Percentiles rank a stretch among this genome's conserved stretches.
Conservation (phyloP, 2,113 vertebrate genomes). For the Lycocorax pyrrhopterus region DNA sequence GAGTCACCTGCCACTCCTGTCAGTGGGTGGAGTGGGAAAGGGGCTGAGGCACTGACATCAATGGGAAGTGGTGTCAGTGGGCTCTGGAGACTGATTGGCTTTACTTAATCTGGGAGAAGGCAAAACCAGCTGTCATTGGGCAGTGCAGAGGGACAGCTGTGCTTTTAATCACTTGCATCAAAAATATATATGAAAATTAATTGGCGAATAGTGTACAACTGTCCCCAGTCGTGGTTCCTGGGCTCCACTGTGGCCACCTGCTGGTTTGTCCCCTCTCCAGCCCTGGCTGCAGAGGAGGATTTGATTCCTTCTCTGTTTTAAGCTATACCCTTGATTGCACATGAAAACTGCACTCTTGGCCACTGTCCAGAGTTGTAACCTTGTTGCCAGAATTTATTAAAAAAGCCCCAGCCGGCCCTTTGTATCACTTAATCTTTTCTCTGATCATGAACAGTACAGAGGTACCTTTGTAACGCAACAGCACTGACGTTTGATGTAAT, state of each 20-base stretch:
- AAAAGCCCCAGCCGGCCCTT: background rate
- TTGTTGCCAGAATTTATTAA: background rate
- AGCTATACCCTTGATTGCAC: background rate
- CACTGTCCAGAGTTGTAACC: background rate
- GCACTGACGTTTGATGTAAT: background rate
- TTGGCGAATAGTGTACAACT: background rate
- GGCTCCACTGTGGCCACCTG: background rate
- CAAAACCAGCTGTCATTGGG: background rate
- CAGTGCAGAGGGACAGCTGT: background rate
- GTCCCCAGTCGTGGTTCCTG: background rate
- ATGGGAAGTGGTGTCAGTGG: background rate
- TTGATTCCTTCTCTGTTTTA: background rate
- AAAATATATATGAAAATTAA: background rate
- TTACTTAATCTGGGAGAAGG: background rate
- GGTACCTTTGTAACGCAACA: background rate
- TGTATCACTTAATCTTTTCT: background rate
- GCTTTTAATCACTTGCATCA: background rate
- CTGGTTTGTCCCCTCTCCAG: background rate
- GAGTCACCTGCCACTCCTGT: background rate
- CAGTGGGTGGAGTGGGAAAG: background rate
- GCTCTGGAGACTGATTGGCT: background rate
- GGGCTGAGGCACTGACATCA: background rate
- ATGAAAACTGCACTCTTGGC: background rate
- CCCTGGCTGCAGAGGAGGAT: background rate
- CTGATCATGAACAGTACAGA: background rate